These are phyloP conservation scores for Euplexia lucipara DNA, from an alignment of 2,888 invertebrate species.

Conservation along the genomic window DNA sequence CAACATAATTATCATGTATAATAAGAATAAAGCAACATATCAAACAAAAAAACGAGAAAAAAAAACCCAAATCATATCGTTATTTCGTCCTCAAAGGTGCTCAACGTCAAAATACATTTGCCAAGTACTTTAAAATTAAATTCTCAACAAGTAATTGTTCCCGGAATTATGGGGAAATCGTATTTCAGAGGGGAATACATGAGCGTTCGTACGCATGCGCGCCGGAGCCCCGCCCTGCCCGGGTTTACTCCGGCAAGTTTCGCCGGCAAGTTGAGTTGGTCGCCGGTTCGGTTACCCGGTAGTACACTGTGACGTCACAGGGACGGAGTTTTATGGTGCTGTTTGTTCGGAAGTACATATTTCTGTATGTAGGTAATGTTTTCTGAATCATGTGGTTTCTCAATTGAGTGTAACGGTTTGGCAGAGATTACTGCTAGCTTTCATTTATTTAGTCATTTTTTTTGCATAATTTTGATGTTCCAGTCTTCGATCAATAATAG, in stretches of 20 bases:
- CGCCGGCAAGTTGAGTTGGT: constrained; percentile 50
- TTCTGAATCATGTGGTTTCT: constrained; percentile 7
- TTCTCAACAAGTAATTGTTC: constrained; percentile 77
- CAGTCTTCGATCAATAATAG: too few relatives aligned
- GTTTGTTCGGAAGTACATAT: constrained; percentile 30
- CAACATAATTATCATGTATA: neutral
- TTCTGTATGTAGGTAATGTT: constrained; percentile 7
- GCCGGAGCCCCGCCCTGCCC: constrained; percentile 85
- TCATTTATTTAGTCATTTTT: too few relatives aligned
- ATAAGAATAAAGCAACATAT: neutral
- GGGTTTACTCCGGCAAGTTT: constrained; percentile 69
- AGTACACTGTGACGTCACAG: constrained; percentile 51
- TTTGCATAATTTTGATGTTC: too few relatives aligned
- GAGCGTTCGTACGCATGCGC: constrained; percentile 78
- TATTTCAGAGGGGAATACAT: constrained; percentile 61
- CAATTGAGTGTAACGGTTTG: neutral
- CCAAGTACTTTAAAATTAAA: constrained; percentile 75
- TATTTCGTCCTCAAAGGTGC: constrained; percentile 49
- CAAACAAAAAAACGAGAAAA: constrained; percentile 22
- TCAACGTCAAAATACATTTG: constrained; percentile 67
- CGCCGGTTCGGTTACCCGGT: constrained; percentile 57
- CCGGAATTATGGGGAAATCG: constrained; percentile 77
- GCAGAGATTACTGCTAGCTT: neutral
- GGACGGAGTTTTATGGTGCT: constrained; percentile 38
- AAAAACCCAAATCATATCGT: constrained; percentile 50